Evolutionary conservation across 23 tunicate genomes (phyloP).

Genomic region (Halocynthia aurantium): DNA sequence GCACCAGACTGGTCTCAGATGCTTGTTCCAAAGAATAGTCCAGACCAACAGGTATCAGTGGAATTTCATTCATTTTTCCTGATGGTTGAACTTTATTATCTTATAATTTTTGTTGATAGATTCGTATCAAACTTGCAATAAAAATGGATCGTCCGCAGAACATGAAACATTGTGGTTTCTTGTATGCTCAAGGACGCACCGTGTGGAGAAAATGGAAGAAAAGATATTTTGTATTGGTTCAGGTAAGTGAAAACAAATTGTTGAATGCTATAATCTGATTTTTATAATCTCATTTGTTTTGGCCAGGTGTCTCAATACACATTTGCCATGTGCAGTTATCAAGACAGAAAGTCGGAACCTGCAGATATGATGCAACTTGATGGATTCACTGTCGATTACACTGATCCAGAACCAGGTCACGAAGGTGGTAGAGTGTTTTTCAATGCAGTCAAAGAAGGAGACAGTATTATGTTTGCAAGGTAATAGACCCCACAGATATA

Average conservation of each 20-base stretch:
- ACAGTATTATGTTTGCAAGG: constrained; percentile 87
- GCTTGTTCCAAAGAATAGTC: constrained; percentile 77
- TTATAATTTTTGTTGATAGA: constrained; percentile 15
- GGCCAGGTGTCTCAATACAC: constrained; percentile 95
- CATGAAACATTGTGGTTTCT: constrained; percentile 98
- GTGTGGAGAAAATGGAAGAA: constrained; percentile 99
- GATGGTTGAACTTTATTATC: neutral
- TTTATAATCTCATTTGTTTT: neutral
- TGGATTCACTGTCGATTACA: constrained; percentile 96
- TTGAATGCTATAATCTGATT: too few species aligned
- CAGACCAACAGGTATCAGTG: constrained; percentile 36
- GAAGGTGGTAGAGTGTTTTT: constrained; percentile 98
- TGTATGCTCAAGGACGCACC: constrained; percentile 87
- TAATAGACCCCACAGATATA: neutral
- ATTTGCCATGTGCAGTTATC: constrained; percentile 99
- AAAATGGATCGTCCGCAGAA: constrained; percentile 90
- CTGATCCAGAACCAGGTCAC: constrained; percentile 78
- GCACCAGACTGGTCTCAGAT: constrained; percentile 82
- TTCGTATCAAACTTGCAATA: constrained; percentile 58
- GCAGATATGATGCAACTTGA: constrained; percentile 97
- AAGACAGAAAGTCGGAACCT: constrained; percentile 89
- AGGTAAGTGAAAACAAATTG: constrained; percentile 27
- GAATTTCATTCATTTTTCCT: neutral
- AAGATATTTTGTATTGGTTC: constrained; percentile 86
- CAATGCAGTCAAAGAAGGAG: constrained; percentile 97